A percentile compares a stretch with the other conserved stretches of the same genome.
These are phyloP conservation scores for Lasioglossum figueresi DNA, from an alignment of 2,888 invertebrate species.

Conservation along the genomic window DNA sequence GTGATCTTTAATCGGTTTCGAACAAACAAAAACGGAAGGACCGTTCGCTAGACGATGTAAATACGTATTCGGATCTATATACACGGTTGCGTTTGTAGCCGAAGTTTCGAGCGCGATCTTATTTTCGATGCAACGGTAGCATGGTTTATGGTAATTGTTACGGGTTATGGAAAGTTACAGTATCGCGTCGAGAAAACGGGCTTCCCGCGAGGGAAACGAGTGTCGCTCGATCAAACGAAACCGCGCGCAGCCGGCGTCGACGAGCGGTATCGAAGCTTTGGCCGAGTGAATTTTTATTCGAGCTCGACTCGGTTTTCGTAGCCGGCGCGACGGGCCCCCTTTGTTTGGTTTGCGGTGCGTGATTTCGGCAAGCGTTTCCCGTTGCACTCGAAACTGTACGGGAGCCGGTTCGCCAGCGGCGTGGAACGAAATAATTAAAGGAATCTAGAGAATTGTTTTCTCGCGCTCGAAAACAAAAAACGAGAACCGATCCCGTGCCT, in stretches of 20 bases:
- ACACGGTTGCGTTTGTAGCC: background rate
- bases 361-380: background rate
- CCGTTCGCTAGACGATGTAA: too few relatives aligned
- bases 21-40: too few relatives aligned
- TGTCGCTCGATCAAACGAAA: background rate
- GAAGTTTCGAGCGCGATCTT: background rate
- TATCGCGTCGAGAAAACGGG: background rate
- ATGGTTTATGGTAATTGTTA: background rate
- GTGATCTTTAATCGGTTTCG: too few relatives aligned
- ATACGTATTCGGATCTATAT: background rate
- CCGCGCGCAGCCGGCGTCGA: background rate
- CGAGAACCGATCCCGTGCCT: background rate
- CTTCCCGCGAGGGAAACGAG: background rate
- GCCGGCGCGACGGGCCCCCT: background rate
- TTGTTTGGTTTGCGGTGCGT: constrained; percentile 23
- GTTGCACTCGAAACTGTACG: constrained; percentile 1
- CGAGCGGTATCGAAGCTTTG: background rate
- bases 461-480: background rate
- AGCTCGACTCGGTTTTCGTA: background rate
- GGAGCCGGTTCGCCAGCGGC: background rate
- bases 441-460: constrained; percentile 10
- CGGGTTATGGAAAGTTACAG: background rate
- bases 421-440: constrained; percentile 25
- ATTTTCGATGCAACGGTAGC: background rate
- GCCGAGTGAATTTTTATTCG: constrained; percentile 3